phyloP scores from a whole-genome alignment of 2,888 invertebrate species.

The Oegoconia quadripuncta region DNA sequence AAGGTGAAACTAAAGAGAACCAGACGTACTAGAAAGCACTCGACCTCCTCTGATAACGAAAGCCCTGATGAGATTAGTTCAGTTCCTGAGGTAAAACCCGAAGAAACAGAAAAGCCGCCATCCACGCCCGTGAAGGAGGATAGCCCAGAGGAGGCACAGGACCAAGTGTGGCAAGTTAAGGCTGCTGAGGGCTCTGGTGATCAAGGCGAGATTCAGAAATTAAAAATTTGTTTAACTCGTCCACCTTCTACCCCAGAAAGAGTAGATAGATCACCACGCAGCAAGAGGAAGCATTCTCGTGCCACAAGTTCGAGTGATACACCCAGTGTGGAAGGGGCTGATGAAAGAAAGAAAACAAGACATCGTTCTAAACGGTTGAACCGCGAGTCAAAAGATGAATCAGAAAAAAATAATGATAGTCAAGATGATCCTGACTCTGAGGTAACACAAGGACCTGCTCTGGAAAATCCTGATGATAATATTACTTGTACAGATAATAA shows the following conservation, averaged over 20 bases:
- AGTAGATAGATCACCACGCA: slow-evolving; percentile 69
- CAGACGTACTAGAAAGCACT: slow-evolving; percentile 75
- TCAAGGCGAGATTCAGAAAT: slow-evolving; percentile 80
- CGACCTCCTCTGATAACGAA: slow-evolving; percentile 76
- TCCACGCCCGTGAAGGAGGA: slow-evolving; percentile 48
- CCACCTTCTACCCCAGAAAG: slow-evolving; percentile 77
- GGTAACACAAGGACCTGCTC: slow-evolving; percentile 29
- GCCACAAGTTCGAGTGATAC: slow-evolving; percentile 73
- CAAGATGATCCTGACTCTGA: slow-evolving; percentile 46
- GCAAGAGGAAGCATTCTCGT: slow-evolving; percentile 71
- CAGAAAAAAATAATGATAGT: slow-evolving; percentile 52
- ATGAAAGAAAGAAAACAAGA: slow-evolving; percentile 66
- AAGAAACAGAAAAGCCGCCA: slow-evolving; percentile 42
- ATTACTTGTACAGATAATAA: slow-evolving; percentile 33
- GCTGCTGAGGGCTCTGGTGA: slow-evolving; percentile 65
- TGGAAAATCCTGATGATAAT: slow-evolving; percentile 33
- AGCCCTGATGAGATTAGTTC: slow-evolving; percentile 58
- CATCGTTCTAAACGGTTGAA: slow-evolving; percentile 55
- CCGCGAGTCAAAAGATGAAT: slow-evolving; percentile 53
- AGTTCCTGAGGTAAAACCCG: slow-evolving; percentile 37
- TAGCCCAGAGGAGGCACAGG: slow-evolving; percentile 57
- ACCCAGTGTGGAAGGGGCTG: slow-evolving; percentile 59
- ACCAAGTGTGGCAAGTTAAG: slow-evolving; percentile 77
- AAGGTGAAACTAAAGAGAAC: slow-evolving; percentile 76
- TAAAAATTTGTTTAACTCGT: slow-evolving; percentile 81